These are phyloP conservation scores for Enteromius anoplus DNA, from an alignment of 2,797 vertebrate genomes.

Conservation along the genomic window DNA sequence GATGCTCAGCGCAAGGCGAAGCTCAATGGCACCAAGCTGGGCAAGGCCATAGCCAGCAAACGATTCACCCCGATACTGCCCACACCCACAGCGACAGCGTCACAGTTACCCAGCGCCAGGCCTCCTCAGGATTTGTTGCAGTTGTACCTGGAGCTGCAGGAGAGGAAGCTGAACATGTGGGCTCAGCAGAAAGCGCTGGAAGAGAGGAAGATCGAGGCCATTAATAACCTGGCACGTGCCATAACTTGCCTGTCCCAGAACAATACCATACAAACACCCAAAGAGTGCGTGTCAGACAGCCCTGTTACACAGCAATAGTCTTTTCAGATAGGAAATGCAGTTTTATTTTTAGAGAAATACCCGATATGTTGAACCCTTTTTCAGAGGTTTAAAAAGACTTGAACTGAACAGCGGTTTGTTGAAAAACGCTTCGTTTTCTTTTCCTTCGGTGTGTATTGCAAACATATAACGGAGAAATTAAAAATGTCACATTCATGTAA, in stretches of 20 bases:
- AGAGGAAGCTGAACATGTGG: conserved; percentile 84
- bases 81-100: conserved; percentile 64
- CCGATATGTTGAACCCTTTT: background rate
- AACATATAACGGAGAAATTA: background rate
- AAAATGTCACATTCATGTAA: background rate
- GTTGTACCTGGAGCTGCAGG: conserved; percentile 82
- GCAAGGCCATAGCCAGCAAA: conserved; percentile 75
- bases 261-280: conserved; percentile 56
- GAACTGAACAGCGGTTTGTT: background rate
- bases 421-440: background rate
- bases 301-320: conserved; percentile 3
- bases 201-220: conserved; percentile 82
- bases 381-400: background rate
- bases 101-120: conserved; percentile 49
- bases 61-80: conserved; percentile 79
- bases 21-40: conserved; percentile 68
- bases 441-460: background rate
- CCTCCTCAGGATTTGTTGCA: conserved; percentile 80
- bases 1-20: conserved; percentile 74
- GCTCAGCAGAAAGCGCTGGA: conserved; percentile 81
- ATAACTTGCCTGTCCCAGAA: conserved; percentile 77
- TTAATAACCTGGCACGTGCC: conserved; percentile 81
- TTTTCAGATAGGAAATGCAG: background rate
- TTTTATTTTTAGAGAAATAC: conserved; percentile 1
- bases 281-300: conserved; percentile 50